phyloP scores from a whole-genome alignment of 1,140 invertebrate genomes.

The Drosophila ercepeae region DNA sequence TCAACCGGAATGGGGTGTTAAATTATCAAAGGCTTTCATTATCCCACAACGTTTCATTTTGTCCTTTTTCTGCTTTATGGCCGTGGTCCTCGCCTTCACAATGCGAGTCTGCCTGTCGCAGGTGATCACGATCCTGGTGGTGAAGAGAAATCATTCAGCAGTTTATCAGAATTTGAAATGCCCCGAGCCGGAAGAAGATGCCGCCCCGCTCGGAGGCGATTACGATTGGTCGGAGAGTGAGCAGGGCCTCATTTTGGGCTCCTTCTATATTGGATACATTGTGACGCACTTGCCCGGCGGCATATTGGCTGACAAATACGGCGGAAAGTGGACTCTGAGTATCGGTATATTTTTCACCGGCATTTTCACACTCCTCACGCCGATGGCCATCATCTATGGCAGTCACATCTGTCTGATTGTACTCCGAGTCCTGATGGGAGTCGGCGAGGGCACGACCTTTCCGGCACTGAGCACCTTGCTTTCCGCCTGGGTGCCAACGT shows the following conservation, averaged over 20 bases:
- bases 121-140: conserved; percentile 26
- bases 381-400: no score
- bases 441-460: conserved; percentile 89
- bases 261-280: conserved; percentile 90
- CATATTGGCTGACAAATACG: conserved; percentile 89
- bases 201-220: background rate
- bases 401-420: no score
- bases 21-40: no score
- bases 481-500: conserved; percentile 87
- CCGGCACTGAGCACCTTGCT: conserved; percentile 89
- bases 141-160: background rate
- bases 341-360: no score
- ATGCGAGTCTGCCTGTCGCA: conserved; percentile 34
- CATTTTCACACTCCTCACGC: no score
- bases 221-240: conserved; percentile 31
- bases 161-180: rapidly evolving
- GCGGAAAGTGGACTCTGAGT: conserved; percentile 86
- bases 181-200: background rate
- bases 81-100: conserved; percentile 26
- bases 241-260: conserved; percentile 84
- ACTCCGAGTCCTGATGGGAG: conserved; percentile 87
- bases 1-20: no score
- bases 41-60: conserved; percentile 20
- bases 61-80: conserved; percentile 23
- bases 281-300: conserved; percentile 90